phyloP scores from a whole-genome alignment of 2,888 invertebrate species.

The Eulithis testata region DNA sequence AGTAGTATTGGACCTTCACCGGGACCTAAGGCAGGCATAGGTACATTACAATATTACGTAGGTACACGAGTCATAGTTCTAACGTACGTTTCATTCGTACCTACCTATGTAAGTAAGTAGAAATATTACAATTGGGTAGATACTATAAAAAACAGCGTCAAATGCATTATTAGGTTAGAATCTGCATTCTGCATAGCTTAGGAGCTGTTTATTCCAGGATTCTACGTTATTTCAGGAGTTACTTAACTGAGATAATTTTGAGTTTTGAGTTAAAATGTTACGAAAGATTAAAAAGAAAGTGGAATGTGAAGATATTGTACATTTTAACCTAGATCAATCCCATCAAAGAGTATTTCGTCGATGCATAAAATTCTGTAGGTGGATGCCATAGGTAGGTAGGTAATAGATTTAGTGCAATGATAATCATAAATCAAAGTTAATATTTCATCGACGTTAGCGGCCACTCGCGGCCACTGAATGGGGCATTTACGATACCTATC shows the following conservation, averaged over 20 bases:
- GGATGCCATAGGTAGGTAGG: no score
- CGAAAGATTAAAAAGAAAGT: no score
- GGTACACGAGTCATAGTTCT: slow-evolving; percentile 29
- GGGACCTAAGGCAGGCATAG: slow-evolving; percentile 22
- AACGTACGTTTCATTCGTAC: not conserved
- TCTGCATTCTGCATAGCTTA: not conserved
- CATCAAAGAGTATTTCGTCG: not conserved
- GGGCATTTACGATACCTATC: slow-evolving; percentile 61
- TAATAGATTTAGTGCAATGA: slow-evolving; percentile 17
- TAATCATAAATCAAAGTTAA: slow-evolving; percentile 50
- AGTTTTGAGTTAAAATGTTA: no score
- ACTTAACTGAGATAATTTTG: no score
- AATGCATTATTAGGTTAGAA: slow-evolving; percentile 20
- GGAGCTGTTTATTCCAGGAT: no score
- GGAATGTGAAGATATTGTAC: no score
- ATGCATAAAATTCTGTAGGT: not conserved
- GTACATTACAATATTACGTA: slow-evolving; percentile 7
- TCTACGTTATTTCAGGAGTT: no score
- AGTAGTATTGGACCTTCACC: slow-evolving; percentile 50
- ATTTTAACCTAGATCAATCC: not conserved
- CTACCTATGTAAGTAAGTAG: no score
- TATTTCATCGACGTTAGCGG: slow-evolving; percentile 55
- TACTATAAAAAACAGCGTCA: slow-evolving; percentile 30
- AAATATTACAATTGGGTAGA: slow-evolving; percentile 14
- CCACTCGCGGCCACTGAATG: slow-evolving; percentile 55